These are phyloP conservation scores for Timema cristinae DNA, from an alignment of 2,888 invertebrate genomes.

Conservation along the genomic window DNA sequence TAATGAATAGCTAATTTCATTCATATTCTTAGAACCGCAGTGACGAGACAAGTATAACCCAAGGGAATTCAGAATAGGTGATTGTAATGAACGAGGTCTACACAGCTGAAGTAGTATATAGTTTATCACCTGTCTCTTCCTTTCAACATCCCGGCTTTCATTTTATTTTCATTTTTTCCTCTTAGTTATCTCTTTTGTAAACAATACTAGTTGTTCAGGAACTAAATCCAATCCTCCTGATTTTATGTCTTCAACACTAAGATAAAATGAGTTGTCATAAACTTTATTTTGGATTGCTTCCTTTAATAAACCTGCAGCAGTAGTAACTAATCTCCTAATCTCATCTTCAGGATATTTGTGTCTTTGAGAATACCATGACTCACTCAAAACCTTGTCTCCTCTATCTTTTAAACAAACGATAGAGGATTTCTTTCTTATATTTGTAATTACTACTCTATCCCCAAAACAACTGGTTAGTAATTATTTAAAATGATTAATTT, in stretches of 20 bases:
- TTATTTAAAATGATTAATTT: background rate
- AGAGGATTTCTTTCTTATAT: background rate
- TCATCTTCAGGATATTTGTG: background rate
- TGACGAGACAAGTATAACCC: no score
- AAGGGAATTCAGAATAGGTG: no score
- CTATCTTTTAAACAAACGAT: background rate
- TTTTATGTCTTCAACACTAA: background rate
- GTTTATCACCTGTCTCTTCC: no score
- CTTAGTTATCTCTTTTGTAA: background rate
- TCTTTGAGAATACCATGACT: background rate
- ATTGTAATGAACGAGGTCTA: no score
- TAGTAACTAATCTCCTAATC: background rate
- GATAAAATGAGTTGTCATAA: conserved; percentile 9
- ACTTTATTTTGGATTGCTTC: conserved; percentile 9
- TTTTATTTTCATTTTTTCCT: no score
- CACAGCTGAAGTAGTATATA: no score
- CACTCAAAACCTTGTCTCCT: background rate
- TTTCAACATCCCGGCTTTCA: no score
- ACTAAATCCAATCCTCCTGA: background rate
- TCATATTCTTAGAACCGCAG: no score
- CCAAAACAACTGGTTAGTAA: background rate
- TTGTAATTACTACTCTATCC: background rate
- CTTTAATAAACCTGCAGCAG: conserved; percentile 5
- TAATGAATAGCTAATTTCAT: no score
- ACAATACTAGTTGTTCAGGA: background rate